Evolutionary conservation across 2,113 vertebrate species (phyloP), one percentile per base, ranked within the genome.

Genomic region (Aegithalos caudatus): DNA sequence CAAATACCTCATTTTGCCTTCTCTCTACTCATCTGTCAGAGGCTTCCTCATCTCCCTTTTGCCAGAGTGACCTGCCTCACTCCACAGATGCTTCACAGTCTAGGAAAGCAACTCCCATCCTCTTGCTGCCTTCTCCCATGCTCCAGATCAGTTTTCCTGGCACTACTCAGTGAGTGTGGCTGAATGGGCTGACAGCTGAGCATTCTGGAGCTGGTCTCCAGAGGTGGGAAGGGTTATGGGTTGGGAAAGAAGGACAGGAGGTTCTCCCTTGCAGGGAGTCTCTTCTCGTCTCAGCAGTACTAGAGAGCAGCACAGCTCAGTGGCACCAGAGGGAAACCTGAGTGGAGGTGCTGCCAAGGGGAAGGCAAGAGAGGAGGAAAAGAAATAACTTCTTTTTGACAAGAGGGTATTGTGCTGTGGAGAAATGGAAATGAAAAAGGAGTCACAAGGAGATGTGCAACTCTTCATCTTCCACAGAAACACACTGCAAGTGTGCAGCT

Each of bases 371-470:
- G 42, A 66, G 11, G 25, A 35, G 24, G 35, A 6, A 5, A 31
- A 15, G 13, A 51, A 29, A 12, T 2, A 19, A 27, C 25, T 7
- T 7, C 17, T n/a, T 35, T n/a, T 35, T 2, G 1, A 20, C 10
- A 16, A 16, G n/a, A 5, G 14, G 7, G 3, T 12, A 37, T 25
- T 62, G 35, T 56, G 8, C 28, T 67, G 14, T 38, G 60, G 14
- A 60, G 13, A 72, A 73, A 61, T 14, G 16, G 61, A 81, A 85
- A 77, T 53, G 22, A 88, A 67, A 66, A 50, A 61, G 13, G 12
- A 51, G 10, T 64, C 20, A 8, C 8, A 9, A 87, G 42, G 33
- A 92, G 48, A 38, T 35, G 31, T 51, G 66, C 27, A 88, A 76
- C 25, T 19, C 14, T 31, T 78, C 9, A 80, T 77, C 23, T 73